Evolutionary conservation across 2,797 vertebrate species (phyloP).

Genomic region (Crypturellus tataupa): DNA sequence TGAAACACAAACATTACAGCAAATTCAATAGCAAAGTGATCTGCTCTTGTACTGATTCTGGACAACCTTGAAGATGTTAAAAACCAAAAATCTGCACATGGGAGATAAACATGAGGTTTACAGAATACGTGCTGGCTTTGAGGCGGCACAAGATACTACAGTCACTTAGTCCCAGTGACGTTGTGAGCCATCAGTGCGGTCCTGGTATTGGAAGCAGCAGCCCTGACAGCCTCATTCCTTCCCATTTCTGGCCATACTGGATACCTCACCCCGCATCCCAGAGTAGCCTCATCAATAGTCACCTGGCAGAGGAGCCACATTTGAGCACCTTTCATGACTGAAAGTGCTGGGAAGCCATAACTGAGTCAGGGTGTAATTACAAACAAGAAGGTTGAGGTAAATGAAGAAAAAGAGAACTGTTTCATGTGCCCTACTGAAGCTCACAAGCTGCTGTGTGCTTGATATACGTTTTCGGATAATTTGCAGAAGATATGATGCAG

Average conservation of each 20-base stretch:
- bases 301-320: not conserved
- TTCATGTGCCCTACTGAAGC: not conserved
- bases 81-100: not conserved
- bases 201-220: not conserved
- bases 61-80: not conserved
- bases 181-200: not conserved
- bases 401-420: not conserved
- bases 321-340: not conserved
- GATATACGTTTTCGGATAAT: not conserved
- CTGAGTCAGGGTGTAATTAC: not conserved
- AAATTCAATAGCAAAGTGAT: not conserved
- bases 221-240: not conserved
- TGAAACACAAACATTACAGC: not conserved
- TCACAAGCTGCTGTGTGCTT: no score
- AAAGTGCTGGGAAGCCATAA: not conserved
- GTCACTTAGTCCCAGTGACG: not conserved
- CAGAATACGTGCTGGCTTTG: not conserved
- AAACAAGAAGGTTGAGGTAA: not conserved
- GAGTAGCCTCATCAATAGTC: not conserved
- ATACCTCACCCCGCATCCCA: not conserved
- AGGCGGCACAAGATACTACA: not conserved
- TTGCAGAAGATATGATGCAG: not conserved
- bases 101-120: not conserved
- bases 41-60: not conserved
- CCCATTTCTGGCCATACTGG: rapidly evolving